A percentile compares a stretch with the other conserved stretches of the same genome.
Evolutionary conservation across 53 echinoderm and acorn worm genomes (phyloP).

Genomic region (Mesocentrotus franciscanus): DNA sequence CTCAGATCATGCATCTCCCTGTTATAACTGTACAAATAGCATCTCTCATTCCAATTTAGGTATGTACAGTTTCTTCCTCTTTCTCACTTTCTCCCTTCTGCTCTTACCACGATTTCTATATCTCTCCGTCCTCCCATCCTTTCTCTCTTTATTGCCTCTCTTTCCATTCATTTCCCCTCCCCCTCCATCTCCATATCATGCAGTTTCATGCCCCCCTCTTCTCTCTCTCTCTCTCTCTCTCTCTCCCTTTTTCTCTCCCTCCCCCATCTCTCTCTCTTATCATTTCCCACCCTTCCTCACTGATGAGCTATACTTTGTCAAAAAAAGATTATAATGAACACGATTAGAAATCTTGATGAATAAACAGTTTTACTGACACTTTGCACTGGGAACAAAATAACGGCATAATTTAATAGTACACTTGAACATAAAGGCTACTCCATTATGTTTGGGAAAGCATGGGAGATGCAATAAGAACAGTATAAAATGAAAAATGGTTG

Average conservation of each 20-base stretch:
- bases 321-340: neutral
- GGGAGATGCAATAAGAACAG: neutral
- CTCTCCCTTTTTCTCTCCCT: neutral
- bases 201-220: neutral
- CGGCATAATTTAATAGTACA: neutral
- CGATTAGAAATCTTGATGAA: neutral
- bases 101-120: neutral
- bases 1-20: too few relatives aligned
- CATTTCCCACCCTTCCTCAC: too few relatives aligned
- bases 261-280: neutral
- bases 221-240: neutral
- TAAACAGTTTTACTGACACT: slow-evolving; percentile 15
- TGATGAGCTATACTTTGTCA: neutral
- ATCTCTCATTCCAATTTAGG: too few relatives aligned
- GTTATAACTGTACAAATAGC: too few relatives aligned
- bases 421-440: neutral
- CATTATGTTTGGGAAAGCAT: neutral
- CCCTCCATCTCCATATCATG: neutral
- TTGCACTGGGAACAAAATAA: neutral
- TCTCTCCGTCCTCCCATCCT: neutral
- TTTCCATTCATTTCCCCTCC: neutral
- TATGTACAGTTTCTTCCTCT: neutral
- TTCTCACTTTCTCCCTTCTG: neutral
- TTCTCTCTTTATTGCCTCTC: neutral
- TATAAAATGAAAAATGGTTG: too few relatives aligned